Evolutionary conservation across 2,113 vertebrate genomes (phyloP), one percentile per base, ranked within the genome.

Genomic region (Cygnus buccinator): DNA sequence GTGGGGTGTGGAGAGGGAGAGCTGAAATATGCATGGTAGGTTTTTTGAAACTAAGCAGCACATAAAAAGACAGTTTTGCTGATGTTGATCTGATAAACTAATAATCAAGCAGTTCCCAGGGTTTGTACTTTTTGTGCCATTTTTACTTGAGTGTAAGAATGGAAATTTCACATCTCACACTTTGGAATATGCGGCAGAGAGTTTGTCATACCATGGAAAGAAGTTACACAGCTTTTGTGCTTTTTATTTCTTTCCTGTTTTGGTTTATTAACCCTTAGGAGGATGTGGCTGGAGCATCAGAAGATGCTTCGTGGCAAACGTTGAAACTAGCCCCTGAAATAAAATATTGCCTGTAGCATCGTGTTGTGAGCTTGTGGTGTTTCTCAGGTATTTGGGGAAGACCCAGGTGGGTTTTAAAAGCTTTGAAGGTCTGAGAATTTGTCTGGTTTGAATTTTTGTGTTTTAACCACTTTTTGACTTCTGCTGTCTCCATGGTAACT

Each of bases 1-100:
- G 94, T 95, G 96, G 96, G 96, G 96, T 92, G 48, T 52, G 23
- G 77, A 95, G 88, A 72, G 72, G 90, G 94, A 95, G 89, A 84
- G 37, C 93, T 71, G 65, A 95, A 95, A 82, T 87, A 96, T 94
- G 96, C 59, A 5, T 48, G 92, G 73, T 93, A 48, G 94, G 75
- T 21, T 91, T 93, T 96, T 80, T 77, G 83, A 95, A 96, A 96
- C 71, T 55, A 76, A 92, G 96, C 95, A 96, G 77, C 72, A 54
- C 87, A 94, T 88, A 83, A 80, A 94, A 89, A 91, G 80, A 76
- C 75, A 78, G 80, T 94, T 93, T 86, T 93, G 88, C 89, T 94
- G 83, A 94, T 88, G 55, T 61, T 89, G 43, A 82, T 77, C 35
- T 78, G 96, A 96, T 89, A 91, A 90, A 94, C 6, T 70, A 94